Conservation (phyloP, 2,113 vertebrate genomes). For the Hemiscyllium ocellatum region DNA sequence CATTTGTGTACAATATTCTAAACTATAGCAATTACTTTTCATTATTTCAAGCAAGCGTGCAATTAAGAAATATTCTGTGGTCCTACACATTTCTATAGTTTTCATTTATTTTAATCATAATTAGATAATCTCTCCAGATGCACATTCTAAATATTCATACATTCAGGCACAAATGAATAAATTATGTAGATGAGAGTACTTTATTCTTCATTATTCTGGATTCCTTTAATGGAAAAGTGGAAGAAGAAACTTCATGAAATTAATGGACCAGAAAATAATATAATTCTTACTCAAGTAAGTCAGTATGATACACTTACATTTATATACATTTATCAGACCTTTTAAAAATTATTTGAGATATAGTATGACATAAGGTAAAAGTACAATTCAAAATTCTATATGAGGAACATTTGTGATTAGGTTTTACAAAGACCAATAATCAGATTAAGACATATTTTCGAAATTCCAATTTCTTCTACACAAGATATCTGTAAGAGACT, state of each 20-base stretch:
- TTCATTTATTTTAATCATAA: slow-evolving; percentile 29
- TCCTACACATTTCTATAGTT: slow-evolving; percentile 15
- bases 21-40: not conserved
- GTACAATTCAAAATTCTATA: not conserved
- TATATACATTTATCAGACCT: not conserved
- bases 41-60: not conserved
- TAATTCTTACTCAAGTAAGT: not conserved
- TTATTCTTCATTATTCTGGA: not conserved
- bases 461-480: not conserved
- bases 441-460: not conserved
- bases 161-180: slow-evolving; percentile 1
- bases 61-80: slow-evolving; percentile 22
- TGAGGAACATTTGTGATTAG: not conserved
- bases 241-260: slow-evolving; percentile 19
- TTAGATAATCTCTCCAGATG: slow-evolving; percentile 3
- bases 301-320: not conserved
- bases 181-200: slow-evolving; percentile 19
- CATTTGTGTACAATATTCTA: not conserved
- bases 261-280: not conserved
- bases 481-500: slow-evolving; percentile 45
- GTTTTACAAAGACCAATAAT: not conserved
- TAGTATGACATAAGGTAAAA: not conserved
- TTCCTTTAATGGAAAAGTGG: slow-evolving; percentile 17
- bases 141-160: not conserved
- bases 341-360: too few relatives aligned